These are phyloP conservation scores for Muraenolepis orangiensis DNA, from an alignment of 2,797 vertebrate genomes.

Conservation along the genomic window DNA sequence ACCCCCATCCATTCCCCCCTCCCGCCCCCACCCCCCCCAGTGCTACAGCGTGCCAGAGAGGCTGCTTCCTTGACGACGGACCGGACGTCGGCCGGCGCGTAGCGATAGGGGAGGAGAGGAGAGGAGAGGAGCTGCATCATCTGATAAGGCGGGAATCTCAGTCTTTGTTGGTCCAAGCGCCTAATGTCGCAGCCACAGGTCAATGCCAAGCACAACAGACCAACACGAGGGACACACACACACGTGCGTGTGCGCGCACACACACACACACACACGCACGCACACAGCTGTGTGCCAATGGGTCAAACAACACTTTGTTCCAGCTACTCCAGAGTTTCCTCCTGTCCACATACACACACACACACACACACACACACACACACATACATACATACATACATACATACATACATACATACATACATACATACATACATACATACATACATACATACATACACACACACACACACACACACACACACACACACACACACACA, in stretches of 20 bases:
- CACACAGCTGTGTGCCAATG: background rate
- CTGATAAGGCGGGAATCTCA: too few relatives aligned
- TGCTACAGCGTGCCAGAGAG: conserved; percentile 59
- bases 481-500: background rate
- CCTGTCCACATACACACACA: background rate
- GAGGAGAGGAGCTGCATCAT: too few relatives aligned
- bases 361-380: background rate
- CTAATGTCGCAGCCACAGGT: too few relatives aligned
- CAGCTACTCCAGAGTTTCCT: conserved; percentile 44
- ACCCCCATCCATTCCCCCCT: conserved; percentile 35
- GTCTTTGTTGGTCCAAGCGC: too few relatives aligned
- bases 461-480: background rate
- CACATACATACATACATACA: background rate
- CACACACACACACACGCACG: too few relatives aligned
- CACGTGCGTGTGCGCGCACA: too few relatives aligned
- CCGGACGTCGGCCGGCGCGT: conserved; percentile 17
- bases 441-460: too few relatives aligned
- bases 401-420: background rate
- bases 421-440: background rate
- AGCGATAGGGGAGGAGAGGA: too few relatives aligned
- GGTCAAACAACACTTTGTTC: conserved; percentile 26
- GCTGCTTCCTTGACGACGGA: conserved; percentile 53
- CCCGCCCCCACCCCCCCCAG: too few relatives aligned
- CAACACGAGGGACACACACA: too few relatives aligned
- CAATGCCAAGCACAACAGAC: too few relatives aligned